These are phyloP conservation scores for Paguma larvata DNA, from an alignment of 2,797 vertebrate species.

Conservation along the genomic window DNA sequence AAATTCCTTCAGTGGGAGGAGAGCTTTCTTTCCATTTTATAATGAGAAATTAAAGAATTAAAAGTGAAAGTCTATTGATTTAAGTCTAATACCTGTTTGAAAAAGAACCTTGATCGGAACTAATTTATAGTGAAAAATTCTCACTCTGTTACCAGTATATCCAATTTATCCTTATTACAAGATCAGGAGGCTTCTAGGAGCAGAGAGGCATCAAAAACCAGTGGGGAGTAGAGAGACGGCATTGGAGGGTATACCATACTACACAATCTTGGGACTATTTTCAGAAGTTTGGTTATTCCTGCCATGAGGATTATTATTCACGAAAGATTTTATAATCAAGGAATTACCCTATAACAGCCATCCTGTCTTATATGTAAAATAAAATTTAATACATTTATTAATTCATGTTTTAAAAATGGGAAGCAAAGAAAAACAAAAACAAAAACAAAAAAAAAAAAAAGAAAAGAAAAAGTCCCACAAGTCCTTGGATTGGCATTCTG, in stretches of 20 bases:
- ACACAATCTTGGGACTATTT: not conserved
- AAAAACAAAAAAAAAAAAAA: not conserved
- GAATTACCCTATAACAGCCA: not conserved
- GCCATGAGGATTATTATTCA: not conserved
- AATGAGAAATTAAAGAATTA: constrained; percentile 45
- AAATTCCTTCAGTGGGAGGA: not conserved
- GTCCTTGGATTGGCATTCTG: not conserved
- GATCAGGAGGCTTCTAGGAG: not conserved
- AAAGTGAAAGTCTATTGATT: constrained; percentile 19
- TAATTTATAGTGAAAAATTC: not conserved
- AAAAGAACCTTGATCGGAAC: not conserved
- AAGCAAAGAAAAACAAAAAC: not conserved
- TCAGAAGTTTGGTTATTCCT: not conserved
- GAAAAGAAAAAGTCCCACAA: not conserved
- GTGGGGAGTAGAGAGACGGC: not conserved
- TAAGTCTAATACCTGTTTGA: not conserved
- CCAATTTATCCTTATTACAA: not conserved
- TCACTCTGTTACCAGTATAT: not conserved
- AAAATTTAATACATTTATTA: not conserved
- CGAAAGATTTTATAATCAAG: not conserved
- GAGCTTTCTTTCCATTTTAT: not conserved
- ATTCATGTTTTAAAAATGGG: not conserved
- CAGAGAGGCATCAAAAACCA: not conserved
- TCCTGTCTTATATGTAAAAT: not conserved
- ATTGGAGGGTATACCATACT: not conserved